Percentiles rank a stretch among this genome's conserved stretches.
Evolutionary conservation across 2,888 invertebrate species (phyloP).

Genomic region (Drosophila vallismaia): DNA sequence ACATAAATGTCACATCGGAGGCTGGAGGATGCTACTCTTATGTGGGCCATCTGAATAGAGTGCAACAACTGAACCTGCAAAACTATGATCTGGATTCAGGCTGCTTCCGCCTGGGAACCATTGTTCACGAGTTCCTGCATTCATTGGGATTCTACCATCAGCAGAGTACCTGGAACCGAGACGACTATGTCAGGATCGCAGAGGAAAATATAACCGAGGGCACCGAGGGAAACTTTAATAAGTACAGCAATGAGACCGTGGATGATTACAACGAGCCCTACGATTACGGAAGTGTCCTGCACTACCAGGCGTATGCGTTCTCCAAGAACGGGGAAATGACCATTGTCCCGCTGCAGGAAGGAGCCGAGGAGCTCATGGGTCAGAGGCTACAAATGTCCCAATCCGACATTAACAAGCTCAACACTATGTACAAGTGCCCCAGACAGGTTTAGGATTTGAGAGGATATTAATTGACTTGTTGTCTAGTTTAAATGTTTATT

Average conservation of each 20-base stretch:
- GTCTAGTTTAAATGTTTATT: no score
- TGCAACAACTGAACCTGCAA: constrained; percentile 62
- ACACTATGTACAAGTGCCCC: constrained; percentile 61
- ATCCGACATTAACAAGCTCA: constrained; percentile 57
- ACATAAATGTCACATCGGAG: constrained; percentile 72
- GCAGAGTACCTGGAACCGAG: constrained; percentile 89
- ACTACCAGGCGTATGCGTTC: constrained; percentile 90
- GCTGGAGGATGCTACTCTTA: constrained; percentile 89
- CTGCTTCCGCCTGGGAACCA: constrained; percentile 84
- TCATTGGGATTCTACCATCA: constrained; percentile 90
- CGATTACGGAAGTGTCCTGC: constrained; percentile 91
- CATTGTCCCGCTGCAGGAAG: constrained; percentile 85
- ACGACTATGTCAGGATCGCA: constrained; percentile 87
- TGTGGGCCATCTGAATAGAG: constrained; percentile 87
- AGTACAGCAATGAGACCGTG: constrained; percentile 85
- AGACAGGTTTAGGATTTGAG: constrained; percentile 14
- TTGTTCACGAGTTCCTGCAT: constrained; percentile 90
- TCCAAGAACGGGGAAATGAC: constrained; percentile 88
- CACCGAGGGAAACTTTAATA: constrained; percentile 88
- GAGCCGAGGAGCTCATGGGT: constrained; percentile 54
- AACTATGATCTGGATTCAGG: constrained; percentile 52
- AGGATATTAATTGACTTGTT: no score
- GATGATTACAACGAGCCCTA: constrained; percentile 88
- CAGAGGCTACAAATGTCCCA: constrained; percentile 49
- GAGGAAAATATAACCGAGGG: constrained; percentile 84